These are phyloP conservation scores for Hybognathus amarus DNA, from an alignment of 2,797 vertebrate species.

Conservation along the genomic window DNA sequence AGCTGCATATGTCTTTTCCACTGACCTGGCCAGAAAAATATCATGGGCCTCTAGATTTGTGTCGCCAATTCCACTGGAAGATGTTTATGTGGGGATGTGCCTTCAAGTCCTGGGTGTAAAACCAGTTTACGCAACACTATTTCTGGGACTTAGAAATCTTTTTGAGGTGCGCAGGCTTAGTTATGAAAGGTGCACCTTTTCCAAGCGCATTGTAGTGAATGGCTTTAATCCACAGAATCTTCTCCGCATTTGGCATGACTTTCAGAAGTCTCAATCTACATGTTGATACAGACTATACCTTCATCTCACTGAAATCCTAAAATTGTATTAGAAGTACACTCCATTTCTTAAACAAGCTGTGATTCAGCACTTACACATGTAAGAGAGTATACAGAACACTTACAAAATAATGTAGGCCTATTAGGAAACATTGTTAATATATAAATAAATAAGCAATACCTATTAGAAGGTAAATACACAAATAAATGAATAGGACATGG, in stretches of 20 bases:
- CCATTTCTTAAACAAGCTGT: neutral
- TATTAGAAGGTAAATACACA: neutral
- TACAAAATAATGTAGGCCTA: neutral
- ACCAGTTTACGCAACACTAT: conserved; percentile 84
- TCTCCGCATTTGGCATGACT: conserved; percentile 72
- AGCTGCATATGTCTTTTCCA: conserved; percentile 92
- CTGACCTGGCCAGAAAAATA: conserved; percentile 88
- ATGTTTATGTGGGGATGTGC: conserved; percentile 94
- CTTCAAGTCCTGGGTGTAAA: conserved; percentile 84
- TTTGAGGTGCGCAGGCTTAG: conserved; percentile 70
- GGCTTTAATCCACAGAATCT: conserved; percentile 67
- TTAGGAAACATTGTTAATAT: neutral
- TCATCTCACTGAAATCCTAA: neutral
- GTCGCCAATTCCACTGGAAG: conserved; percentile 87
- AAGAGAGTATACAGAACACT: neutral
- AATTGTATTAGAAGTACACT: too few species aligned
- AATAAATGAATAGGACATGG: neutral
- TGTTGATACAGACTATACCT: conserved; percentile 61
- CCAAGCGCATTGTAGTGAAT: conserved; percentile 67
- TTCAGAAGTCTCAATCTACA: conserved; percentile 59
- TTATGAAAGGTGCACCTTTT: conserved; percentile 74
- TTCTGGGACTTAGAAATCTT: conserved; percentile 76
- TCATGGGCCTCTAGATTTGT: conserved; percentile 89
- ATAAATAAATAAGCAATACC: neutral
- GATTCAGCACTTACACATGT: neutral